Percentiles rank a stretch among this genome's conserved stretches.
These are phyloP conservation scores for Mactromeris polynyma DNA, from an alignment of 2,888 invertebrate species.

Conservation along the genomic window DNA sequence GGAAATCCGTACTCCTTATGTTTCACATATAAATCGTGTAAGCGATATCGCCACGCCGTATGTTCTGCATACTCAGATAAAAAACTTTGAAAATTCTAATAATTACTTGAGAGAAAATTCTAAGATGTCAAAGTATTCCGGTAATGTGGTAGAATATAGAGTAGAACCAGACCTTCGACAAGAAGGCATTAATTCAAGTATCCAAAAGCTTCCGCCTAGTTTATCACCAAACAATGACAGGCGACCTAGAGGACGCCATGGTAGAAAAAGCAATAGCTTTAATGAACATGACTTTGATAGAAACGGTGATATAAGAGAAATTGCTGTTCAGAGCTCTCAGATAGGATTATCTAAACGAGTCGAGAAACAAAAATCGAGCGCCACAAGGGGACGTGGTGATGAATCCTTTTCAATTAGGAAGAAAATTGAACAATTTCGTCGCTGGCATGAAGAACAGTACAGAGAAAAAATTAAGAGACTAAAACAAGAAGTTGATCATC, in stretches of 20 bases:
- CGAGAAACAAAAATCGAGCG: constrained; percentile 68
- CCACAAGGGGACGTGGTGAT: constrained; percentile 60
- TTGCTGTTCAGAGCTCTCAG: constrained; percentile 74
- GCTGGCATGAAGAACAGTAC: constrained; percentile 83
- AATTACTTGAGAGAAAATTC: constrained; percentile 65
- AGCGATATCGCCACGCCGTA: constrained; percentile 74
- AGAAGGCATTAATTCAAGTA: constrained; percentile 69
- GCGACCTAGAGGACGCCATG: constrained; percentile 66
- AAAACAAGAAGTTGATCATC: constrained; percentile 77
- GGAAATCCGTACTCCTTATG: constrained; percentile 70
- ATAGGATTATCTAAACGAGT: constrained; percentile 73
- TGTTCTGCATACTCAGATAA: constrained; percentile 69
- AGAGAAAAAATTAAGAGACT: constrained; percentile 78
- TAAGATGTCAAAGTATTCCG: constrained; percentile 68
- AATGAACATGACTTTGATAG: constrained; percentile 59
- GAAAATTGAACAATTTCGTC: constrained; percentile 83
- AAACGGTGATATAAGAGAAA: constrained; percentile 62
- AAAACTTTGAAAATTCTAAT: constrained; percentile 64
- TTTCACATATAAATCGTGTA: constrained; percentile 64
- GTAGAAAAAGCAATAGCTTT: constrained; percentile 59
- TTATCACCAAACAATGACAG: constrained; percentile 71
- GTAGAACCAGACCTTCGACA: constrained; percentile 61
- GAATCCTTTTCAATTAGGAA: constrained; percentile 82
- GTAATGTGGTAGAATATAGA: constrained; percentile 70
- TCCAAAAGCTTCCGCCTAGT: constrained; percentile 69